Evolutionary conservation across 1,140 invertebrate species (phyloP).

Genomic region (Drosophila leontia): DNA sequence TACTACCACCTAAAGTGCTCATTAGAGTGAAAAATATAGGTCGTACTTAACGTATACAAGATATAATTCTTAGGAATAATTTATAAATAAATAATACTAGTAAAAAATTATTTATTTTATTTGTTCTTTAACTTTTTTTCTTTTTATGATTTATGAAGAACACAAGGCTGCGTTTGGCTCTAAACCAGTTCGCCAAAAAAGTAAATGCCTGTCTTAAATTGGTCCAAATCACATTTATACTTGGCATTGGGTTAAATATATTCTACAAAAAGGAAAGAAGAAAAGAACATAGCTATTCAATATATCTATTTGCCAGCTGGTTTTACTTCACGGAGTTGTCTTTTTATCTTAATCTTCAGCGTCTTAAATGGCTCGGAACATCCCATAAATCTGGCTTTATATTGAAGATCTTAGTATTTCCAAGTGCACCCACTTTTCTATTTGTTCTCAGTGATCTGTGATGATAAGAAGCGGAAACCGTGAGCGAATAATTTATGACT

Average conservation of each 20-base stretch:
- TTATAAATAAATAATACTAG: not conserved
- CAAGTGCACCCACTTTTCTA: constrained; percentile 9
- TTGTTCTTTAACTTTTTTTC: not conserved
- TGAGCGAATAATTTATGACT: constrained; percentile 64
- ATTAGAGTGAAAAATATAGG: not conserved
- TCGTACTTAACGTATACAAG: not conserved
- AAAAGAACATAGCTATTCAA: not conserved
- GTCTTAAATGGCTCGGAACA: not conserved
- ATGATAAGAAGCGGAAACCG: constrained; percentile 66
- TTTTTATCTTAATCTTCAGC: not conserved
- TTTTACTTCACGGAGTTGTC: not conserved
- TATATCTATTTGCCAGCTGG: not conserved
- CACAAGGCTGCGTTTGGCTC: not conserved
- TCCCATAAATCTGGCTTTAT: not conserved
- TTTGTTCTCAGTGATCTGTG: constrained; percentile 39
- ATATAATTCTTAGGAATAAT: not conserved
- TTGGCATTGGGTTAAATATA: not conserved
- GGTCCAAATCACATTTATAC: not conserved
- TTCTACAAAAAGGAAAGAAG: too few species aligned
- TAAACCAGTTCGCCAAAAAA: constrained; percentile 24
- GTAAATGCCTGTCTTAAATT: constrained; percentile 2
- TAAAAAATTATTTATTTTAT: not conserved
- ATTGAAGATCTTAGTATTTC: not conserved
- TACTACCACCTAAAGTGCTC: not conserved
- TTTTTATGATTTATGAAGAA: constrained; percentile 6